Percentiles rank a stretch among this genome's conserved stretches.
phyloP scores from a whole-genome alignment of 2,888 invertebrate species.

The Temnothorax ravouxi region DNA sequence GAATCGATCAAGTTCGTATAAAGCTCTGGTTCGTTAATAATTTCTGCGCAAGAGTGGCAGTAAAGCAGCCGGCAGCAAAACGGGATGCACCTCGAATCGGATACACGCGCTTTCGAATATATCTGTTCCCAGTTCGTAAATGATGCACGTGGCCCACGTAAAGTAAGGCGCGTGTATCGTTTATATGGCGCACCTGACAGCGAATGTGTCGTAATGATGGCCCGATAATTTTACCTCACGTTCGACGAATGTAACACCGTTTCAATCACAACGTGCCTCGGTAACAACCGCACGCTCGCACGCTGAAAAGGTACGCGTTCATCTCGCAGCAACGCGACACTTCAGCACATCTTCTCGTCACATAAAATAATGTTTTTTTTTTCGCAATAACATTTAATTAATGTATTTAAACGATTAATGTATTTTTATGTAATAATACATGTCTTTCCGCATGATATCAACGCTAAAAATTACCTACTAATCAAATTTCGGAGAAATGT shows the following conservation, averaged over 20 bases:
- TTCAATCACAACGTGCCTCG: slow-evolving; percentile 38
- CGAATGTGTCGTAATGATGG: slow-evolving; percentile 58
- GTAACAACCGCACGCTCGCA: neutral
- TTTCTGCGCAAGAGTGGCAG: slow-evolving; percentile 26
- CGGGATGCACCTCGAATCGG: neutral
- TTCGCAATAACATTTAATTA: neutral
- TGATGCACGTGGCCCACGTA: slow-evolving; percentile 63
- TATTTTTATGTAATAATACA: neutral
- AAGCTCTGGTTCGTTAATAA: slow-evolving; percentile 48
- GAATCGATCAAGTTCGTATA: slow-evolving; percentile 50
- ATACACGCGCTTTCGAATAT: slow-evolving; percentile 4
- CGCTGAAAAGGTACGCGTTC: neutral
- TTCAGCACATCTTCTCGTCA: neutral
- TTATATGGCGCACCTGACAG: slow-evolving; percentile 63
- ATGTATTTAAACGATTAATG: neutral
- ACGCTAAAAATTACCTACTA: neutral
- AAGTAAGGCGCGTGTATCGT: slow-evolving; percentile 54
- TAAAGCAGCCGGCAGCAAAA: neutral
- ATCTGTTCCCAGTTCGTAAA: slow-evolving; percentile 57
- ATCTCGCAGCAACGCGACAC: neutral
- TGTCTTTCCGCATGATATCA: neutral
- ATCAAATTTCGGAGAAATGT: neutral
- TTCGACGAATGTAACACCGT: slow-evolving; percentile 25
- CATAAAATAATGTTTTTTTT: slow-evolving; percentile 21
- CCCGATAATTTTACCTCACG: slow-evolving; percentile 42